Evolutionary conservation across 2,888 invertebrate species (phyloP), one percentile per base, ranked within the genome.

Genomic region (Drosophila borealis): DNA sequence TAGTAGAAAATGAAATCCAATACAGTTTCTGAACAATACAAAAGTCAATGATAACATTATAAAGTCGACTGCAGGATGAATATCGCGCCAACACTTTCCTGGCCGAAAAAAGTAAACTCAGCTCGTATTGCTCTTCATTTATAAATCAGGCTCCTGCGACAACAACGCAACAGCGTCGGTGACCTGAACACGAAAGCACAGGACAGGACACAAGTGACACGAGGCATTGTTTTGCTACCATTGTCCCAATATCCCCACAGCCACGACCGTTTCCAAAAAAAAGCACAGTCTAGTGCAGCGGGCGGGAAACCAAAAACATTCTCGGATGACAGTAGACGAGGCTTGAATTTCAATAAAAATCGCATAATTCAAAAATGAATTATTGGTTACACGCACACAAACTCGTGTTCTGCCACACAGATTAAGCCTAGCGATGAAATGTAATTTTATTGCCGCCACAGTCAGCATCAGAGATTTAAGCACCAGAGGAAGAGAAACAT

Each of bases 321-420:
- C 57, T 70, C 57, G 71, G 56, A 45, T 70, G 81, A 76, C 87
- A 81, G 72, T 66, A 70, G 78, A 70, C 77, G 53, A 76, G 62
- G 72, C 74, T 74, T 74, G 61, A 88, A 83, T 88, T 88, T 84
- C 82, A 88, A 84, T 88, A 88, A 85, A 88, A 85, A 70, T 81
- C 78, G 75, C 88, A 88, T 88, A 85, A 88, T 79, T 90, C 78
- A 88, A 81, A 78, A 81, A 89, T 88, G 88, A 88, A 85, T 85
- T 88, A 89, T 81, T 74, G 74, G 73, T 70, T 69, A 56, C 50
- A 74, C 51, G 50, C 50, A 41, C 21, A 66, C 46, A 34, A 10
- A 55, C 50, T 25, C 46, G 11, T 37, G 25, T 50, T 13, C 25
- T 34, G 14, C 14, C 72, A 73, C 50, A 57, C 45, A 62, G 39